Conservation (phyloP, 1,140 invertebrate species). For the Plutomurus gul region DNA sequence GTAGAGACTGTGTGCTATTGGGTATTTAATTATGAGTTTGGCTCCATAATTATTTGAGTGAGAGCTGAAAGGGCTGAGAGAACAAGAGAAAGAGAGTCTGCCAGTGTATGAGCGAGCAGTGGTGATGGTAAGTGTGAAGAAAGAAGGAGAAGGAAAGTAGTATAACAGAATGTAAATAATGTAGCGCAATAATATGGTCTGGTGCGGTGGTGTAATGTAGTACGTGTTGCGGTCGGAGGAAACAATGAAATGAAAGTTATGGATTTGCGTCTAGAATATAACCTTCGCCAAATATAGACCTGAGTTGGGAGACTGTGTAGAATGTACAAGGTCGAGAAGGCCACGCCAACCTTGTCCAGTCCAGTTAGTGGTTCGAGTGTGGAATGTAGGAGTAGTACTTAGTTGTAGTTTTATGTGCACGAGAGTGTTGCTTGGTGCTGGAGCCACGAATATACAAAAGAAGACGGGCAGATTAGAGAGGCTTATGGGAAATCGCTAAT, state of each 20-base stretch:
- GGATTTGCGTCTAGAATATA: neutral
- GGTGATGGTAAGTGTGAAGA: neutral
- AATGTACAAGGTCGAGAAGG: slow-evolving; percentile 1
- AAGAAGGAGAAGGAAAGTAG: neutral
- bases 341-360: neutral
- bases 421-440: no score
- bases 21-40: slow-evolving; percentile 10
- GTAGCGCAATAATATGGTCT: neutral
- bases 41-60: neutral
- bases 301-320: neutral
- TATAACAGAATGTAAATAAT: neutral
- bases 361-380: no score
- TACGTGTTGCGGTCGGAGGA: neutral
- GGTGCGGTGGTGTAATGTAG: neutral
- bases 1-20: neutral
- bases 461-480: neutral
- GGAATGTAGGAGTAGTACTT: no score
- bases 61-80: no score
- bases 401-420: no score
- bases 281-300: slow-evolving; percentile 11
- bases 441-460: neutral
- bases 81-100: no score
- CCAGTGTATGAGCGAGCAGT: no score
- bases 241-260: slow-evolving; percentile 27
- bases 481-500: slow-evolving; percentile 24